A percentile compares a stretch with the other conserved stretches of the same genome.
phyloP scores from a whole-genome alignment of 2,888 invertebrate genomes.

The Diachrysia chrysitis region DNA sequence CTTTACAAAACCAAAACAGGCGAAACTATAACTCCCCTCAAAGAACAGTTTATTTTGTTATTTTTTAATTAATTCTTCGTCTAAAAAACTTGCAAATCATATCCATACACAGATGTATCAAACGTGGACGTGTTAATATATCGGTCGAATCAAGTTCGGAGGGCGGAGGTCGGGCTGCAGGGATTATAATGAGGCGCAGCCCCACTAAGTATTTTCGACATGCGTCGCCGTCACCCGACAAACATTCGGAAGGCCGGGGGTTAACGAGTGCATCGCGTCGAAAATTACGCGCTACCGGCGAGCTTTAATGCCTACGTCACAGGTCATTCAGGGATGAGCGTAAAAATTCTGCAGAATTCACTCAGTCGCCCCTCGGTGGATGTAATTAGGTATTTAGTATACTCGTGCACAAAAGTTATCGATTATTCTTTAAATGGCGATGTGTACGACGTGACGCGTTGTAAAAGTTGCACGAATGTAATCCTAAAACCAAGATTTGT shows the following conservation, averaged over 20 bases:
- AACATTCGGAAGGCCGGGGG: slow-evolving; percentile 80
- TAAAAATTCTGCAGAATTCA: slow-evolving; percentile 37
- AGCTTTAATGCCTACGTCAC: slow-evolving; percentile 70
- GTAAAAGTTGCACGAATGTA: too few species aligned
- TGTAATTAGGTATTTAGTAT: slow-evolving; percentile 10
- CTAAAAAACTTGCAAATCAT: slow-evolving; percentile 40
- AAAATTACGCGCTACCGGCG: slow-evolving; percentile 77
- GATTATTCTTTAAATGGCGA: background rate
- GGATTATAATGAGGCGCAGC: slow-evolving; percentile 88
- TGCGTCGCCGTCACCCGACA: slow-evolving; percentile 88
- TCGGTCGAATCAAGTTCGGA: slow-evolving; percentile 79
- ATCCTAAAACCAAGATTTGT: too few species aligned
- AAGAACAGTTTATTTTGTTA: too few species aligned
- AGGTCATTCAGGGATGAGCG: slow-evolving; percentile 54
- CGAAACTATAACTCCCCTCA: too few species aligned
- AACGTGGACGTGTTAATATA: slow-evolving; percentile 85
- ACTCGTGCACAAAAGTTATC: slow-evolving; percentile 10
- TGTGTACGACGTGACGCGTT: too few species aligned
- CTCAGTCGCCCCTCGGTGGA: background rate
- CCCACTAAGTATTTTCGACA: slow-evolving; percentile 89
- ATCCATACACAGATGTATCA: slow-evolving; percentile 69
- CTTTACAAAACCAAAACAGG: too few species aligned
- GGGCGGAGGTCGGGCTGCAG: slow-evolving; percentile 76
- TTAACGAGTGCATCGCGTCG: slow-evolving; percentile 77
- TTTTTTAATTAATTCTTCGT: too few species aligned